Evolutionary conservation across 2,113 vertebrate genomes (phyloP).

Genomic region (Hiodon tergisus): DNA sequence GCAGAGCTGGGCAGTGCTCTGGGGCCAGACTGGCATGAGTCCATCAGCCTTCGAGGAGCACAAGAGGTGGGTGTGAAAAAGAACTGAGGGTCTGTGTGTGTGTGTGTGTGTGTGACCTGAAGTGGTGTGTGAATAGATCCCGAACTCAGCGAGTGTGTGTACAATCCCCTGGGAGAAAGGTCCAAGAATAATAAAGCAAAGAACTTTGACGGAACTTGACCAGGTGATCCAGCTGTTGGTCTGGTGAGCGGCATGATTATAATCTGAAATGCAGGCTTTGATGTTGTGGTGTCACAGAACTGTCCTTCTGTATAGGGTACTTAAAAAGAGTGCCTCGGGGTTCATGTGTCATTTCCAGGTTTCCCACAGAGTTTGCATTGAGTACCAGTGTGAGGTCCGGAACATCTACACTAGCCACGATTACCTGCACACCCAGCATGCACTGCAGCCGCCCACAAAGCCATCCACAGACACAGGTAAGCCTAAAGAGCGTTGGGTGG

Average conservation of each 20-base stretch:
- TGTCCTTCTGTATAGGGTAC: background rate
- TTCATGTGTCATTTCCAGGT: slow-evolving; percentile 51
- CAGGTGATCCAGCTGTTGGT: background rate
- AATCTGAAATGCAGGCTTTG: background rate
- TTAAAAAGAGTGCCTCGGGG: background rate
- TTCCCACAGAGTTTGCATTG: slow-evolving; percentile 74
- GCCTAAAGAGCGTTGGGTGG: background rate
- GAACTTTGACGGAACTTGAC: background rate
- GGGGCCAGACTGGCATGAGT: slow-evolving; percentile 91
- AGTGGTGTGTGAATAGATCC: too few species aligned
- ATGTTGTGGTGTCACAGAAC: too few species aligned
- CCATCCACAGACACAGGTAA: slow-evolving; percentile 20
- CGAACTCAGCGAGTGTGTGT: too few species aligned
- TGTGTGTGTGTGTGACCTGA: background rate
- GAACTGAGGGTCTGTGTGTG: background rate
- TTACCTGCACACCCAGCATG: slow-evolving; percentile 52
- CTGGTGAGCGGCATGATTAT: background rate
- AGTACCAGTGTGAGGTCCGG: slow-evolving; percentile 80
- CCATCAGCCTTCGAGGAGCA: slow-evolving; percentile 74
- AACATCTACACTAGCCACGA: slow-evolving; percentile 71
- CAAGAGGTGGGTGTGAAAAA: slow-evolving; percentile 61
- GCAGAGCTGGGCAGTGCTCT: slow-evolving; percentile 76
- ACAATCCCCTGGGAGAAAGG: too few species aligned
- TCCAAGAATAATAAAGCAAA: too few species aligned
- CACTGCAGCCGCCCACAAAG: slow-evolving; percentile 43